phyloP scores from a whole-genome alignment of 2,797 vertebrate genomes.

The Atherinosoma microstoma region DNA sequence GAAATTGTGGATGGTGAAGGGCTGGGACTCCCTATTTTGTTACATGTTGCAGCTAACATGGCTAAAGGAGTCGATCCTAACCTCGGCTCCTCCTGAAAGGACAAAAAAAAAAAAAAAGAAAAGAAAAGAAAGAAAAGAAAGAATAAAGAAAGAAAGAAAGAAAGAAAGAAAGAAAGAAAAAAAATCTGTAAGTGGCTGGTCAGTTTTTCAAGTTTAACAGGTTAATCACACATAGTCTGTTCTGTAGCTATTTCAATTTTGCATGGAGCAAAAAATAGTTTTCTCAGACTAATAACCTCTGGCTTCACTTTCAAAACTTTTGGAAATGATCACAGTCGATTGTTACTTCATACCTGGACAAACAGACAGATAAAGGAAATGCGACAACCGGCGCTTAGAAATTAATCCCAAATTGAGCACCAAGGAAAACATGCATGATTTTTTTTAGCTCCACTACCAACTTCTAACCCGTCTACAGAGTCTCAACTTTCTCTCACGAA shows the following conservation, averaged over 20 bases:
- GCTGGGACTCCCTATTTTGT: constrained; percentile 98
- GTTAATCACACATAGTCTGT: constrained; percentile 16
- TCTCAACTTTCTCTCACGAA: constrained; percentile 81
- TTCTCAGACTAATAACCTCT: neutral
- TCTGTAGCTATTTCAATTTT: constrained; percentile 5
- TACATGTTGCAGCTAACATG: constrained; percentile 98
- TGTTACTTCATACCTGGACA: constrained; percentile 88
- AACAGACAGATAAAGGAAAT: constrained; percentile 53
- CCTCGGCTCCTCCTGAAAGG: constrained; percentile 95
- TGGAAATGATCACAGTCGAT: constrained; percentile 11
- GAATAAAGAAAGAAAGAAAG: too few relatives aligned
- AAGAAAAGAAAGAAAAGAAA: too few relatives aligned
- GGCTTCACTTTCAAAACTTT: neutral
- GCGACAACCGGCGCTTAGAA: constrained; percentile 60
- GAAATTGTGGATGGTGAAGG: constrained; percentile 94
- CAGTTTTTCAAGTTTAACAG: constrained; percentile 46
- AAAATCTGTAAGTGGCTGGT: constrained; percentile 51
- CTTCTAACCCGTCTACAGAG: constrained; percentile 68
- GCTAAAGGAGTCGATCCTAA: constrained; percentile 98
- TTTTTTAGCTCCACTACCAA: constrained; percentile 77
- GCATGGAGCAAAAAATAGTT: neutral
- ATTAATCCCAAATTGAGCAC: constrained; percentile 58
- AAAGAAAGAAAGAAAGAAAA: too few relatives aligned
- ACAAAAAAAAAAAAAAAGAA: constrained; percentile 39
- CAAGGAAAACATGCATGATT: constrained; percentile 74